phyloP scores from a whole-genome alignment of 2,888 invertebrate species.

The Dasysyrphus tricinctus region DNA sequence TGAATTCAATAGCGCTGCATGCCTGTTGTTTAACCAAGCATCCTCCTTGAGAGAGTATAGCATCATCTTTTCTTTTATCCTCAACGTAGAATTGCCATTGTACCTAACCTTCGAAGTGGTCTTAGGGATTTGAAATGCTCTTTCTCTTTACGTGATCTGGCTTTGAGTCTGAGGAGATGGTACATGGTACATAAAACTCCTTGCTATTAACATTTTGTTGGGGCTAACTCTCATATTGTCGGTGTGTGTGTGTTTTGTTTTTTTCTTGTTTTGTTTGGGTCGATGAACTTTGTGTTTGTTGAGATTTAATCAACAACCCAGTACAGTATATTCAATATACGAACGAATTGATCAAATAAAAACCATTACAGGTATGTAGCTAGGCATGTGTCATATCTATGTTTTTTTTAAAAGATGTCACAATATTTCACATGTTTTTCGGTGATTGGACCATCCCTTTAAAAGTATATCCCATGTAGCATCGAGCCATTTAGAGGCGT shows the following conservation, averaged over 20 bases:
- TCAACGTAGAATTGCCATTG: slow-evolving; percentile 43
- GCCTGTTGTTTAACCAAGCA: slow-evolving; percentile 10
- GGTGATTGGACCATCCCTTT: no score
- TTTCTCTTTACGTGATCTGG: slow-evolving; percentile 8
- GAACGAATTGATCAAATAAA: not conserved
- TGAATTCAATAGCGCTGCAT: slow-evolving; percentile 8
- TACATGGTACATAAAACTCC: slow-evolving; percentile 25
- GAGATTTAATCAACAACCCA: slow-evolving; percentile 12
- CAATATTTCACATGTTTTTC: no score
- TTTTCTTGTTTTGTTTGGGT: slow-evolving; percentile 26
- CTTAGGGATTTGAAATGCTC: slow-evolving; percentile 50
- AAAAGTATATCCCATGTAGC: no score
- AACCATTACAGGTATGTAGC: not conserved
- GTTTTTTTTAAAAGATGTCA: no score
- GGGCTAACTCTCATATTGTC: slow-evolving; percentile 17
- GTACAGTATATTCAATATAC: not conserved
- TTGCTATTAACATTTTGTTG: slow-evolving; percentile 44
- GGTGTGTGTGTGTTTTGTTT: slow-evolving; percentile 28
- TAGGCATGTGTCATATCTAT: no score
- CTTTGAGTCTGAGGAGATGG: slow-evolving; percentile 16
- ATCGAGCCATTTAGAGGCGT: no score
- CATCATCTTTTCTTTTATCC: slow-evolving; percentile 1
- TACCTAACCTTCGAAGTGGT: slow-evolving; percentile 25
- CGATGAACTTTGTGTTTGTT: slow-evolving; percentile 56
- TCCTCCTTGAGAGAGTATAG: slow-evolving; percentile 41